Evolutionary conservation across 1,140 invertebrate genomes (phyloP).

Genomic region (Carposina sasakii): DNA sequence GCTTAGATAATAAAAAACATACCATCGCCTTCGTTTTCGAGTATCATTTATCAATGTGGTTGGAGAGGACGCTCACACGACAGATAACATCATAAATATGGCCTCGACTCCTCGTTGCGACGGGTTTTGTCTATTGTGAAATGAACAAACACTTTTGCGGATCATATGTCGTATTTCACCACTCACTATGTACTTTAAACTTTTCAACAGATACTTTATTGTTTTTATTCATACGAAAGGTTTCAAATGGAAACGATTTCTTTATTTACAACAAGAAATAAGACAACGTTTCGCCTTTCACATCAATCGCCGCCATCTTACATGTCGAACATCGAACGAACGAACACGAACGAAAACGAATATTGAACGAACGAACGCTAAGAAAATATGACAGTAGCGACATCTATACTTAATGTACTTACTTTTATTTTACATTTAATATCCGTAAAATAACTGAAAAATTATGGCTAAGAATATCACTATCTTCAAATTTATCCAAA

Average conservation of each 20-base stretch:
- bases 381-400: too few relatives aligned
- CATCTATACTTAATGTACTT: too few relatives aligned
- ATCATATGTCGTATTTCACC: slow-evolving; percentile 36
- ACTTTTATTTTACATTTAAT: too few relatives aligned
- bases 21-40: slow-evolving; percentile 64
- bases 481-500: too few relatives aligned
- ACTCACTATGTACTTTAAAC: slow-evolving; percentile 46
- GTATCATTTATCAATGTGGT: slow-evolving; percentile 65
- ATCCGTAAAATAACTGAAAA: too few relatives aligned
- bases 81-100: slow-evolving; percentile 74
- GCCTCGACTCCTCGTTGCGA: slow-evolving; percentile 69
- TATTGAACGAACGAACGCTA: too few relatives aligned
- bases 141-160: slow-evolving; percentile 55
- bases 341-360: too few relatives aligned
- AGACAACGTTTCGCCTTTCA: slow-evolving; percentile 74
- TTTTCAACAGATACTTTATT: slow-evolving; percentile 33
- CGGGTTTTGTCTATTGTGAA: slow-evolving; percentile 70
- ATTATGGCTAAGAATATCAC: too few relatives aligned
- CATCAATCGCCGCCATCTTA: slow-evolving; percentile 74
- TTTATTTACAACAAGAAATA: slow-evolving; percentile 72
- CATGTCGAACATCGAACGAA: slow-evolving; percentile 68
- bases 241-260: slow-evolving; percentile 45
- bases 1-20: slow-evolving; percentile 57
- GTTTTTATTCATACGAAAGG: slow-evolving; percentile 32
- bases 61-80: slow-evolving; percentile 67